Percentiles rank a stretch among this genome's conserved stretches.
These are phyloP conservation scores for Philopedon plagiatum DNA, from an alignment of 2,888 invertebrate species.

Conservation along the genomic window DNA sequence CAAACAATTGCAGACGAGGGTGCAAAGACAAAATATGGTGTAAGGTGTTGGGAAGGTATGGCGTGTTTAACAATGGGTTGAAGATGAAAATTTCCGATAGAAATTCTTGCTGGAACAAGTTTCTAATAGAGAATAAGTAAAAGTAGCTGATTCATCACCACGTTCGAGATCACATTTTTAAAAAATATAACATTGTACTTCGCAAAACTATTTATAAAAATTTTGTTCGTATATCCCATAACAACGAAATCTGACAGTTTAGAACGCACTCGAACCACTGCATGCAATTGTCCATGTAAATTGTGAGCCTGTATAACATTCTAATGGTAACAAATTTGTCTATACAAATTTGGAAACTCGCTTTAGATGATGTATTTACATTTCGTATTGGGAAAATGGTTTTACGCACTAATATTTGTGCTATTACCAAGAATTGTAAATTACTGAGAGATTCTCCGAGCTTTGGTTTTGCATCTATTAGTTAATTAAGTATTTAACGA, in stretches of 20 bases:
- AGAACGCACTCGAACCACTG: neutral
- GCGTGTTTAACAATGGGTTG: too few relatives aligned
- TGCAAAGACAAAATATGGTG: too few relatives aligned
- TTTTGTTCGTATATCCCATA: too few relatives aligned
- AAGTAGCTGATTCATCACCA: too few relatives aligned
- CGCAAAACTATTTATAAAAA: too few relatives aligned
- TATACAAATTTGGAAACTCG: conserved; percentile 3
- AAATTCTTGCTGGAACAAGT: too few relatives aligned
- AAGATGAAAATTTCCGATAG: too few relatives aligned
- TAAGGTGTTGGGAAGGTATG: too few relatives aligned
- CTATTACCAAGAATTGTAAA: neutral
- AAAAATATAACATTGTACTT: too few relatives aligned
- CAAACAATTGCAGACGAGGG: too few relatives aligned
- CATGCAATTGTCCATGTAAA: conserved; percentile 7
- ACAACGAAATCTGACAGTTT: neutral
- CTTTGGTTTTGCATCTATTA: neutral
- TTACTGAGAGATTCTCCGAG: neutral
- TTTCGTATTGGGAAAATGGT: neutral
- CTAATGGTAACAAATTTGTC: conserved; percentile 5
- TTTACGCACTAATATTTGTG: conserved; percentile 5
- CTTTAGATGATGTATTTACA: neutral
- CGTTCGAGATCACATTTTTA: too few relatives aligned
- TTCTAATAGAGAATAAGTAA: too few relatives aligned
- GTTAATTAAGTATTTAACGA: neutral
- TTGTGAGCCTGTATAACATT: neutral